Base-by-base conservation (phyloP, 2,113 vertebrate species). In the Typhlomys cinereus region DNA sequence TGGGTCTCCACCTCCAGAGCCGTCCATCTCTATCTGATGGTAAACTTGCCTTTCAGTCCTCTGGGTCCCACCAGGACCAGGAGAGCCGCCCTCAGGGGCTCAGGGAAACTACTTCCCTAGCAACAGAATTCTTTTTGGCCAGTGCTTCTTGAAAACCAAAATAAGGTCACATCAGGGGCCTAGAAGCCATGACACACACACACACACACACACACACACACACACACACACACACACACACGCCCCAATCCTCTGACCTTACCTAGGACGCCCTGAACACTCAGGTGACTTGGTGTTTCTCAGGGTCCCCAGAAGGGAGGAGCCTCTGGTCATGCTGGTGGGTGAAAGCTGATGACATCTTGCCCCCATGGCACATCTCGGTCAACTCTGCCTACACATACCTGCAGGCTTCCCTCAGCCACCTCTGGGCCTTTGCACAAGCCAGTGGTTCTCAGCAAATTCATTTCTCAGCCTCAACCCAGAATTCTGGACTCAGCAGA, bases 131-230 rank as follows among this genome's bases (percentile, higher is more conserved):
- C 25, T 29, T n/a, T 76, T 54, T 90, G 82, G 67, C 23, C 7
- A 2, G 61, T 12, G 48, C 83, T 92, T 93, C 79, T 92, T 59
- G 46, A 39, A 88, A 74, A 52, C 67, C 29, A 78, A 82, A 81
- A 61, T 41, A 8, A 17, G 21, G 54, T 39, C 14, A 0, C 21
- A n/a, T 78, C 62, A 27, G 39, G 64, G 34, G 75, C 64, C 66
- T 8, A 54, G n/a, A 57, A 36, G 31, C 64, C 21, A 80, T 69
- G 41, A n/a, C 75, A 61, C 31, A n/a, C n/a, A n/a, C n/a, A n/a
- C n/a, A n/a, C n/a, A n/a, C n/a, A n/a, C n/a, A n/a, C n/a, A n/a
- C n/a, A n/a, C n/a, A n/a, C n/a, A n/a, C n/a, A n/a, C n/a, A n/a
- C n/a, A n/a, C n/a, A n/a, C n/a, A n/a, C n/a, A n/a, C n/a, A n/a